A percentile compares a stretch with the other conserved stretches of the same genome.
Conservation (phyloP, 1,140 invertebrate species). For the Stratiolaelaps scimitus region DNA sequence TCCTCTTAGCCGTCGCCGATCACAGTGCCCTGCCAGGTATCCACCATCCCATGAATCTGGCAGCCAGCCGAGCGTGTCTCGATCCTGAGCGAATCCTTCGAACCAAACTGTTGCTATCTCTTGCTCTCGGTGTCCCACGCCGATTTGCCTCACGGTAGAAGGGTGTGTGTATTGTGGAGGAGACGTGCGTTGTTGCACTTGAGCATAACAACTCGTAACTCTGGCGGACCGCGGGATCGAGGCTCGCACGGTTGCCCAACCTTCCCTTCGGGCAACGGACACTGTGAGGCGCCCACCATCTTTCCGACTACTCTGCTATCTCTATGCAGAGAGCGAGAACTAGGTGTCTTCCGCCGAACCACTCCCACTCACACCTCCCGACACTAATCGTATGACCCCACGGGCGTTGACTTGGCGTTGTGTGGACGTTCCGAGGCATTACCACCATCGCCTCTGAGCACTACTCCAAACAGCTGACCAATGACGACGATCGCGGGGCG, state of each 20-base stretch:
- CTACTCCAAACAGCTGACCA: not conserved
- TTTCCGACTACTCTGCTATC: slow-evolving; percentile 14
- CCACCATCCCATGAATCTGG: no score
- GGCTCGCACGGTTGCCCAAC: not conserved
- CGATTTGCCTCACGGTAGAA: not conserved
- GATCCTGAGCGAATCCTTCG: not conserved
- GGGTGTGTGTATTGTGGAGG: not conserved
- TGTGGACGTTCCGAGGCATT: not conserved
- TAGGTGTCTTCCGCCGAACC: no score
- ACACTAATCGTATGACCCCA: not conserved
- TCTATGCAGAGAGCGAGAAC: no score
- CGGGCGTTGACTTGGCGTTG: not conserved
- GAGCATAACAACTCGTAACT: not conserved
- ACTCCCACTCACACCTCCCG: no score
- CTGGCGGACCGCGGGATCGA: not conserved
- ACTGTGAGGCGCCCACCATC: slow-evolving; percentile 14
- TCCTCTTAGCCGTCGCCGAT: no score
- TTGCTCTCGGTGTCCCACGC: not conserved
- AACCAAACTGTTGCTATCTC: not conserved
- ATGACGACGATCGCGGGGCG: not conserved
- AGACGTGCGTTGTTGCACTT: not conserved
- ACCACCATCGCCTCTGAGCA: not conserved
- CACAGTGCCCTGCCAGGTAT: no score
- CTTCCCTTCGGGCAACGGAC: slow-evolving; percentile 7
- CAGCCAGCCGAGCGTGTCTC: not conserved